phyloP scores from a whole-genome alignment of 2,113 vertebrate genomes.

The Muscicapa adusta region DNA sequence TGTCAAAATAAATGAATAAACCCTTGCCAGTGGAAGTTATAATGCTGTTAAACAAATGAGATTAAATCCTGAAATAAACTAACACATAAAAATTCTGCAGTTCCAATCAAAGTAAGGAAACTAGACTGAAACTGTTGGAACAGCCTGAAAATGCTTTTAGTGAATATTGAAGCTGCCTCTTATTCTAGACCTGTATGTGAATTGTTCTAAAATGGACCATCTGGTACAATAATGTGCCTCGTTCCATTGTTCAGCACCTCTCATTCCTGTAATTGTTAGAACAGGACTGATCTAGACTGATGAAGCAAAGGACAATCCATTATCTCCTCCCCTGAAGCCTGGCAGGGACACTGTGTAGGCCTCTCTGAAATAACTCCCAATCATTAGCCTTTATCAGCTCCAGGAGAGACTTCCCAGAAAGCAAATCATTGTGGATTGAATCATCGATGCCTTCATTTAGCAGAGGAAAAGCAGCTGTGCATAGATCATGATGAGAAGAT shows the following conservation, averaged over 20 bases:
- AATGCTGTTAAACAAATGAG: constrained; percentile 14
- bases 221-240: background rate
- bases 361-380: background rate
- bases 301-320: background rate
- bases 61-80: background rate
- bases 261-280: background rate
- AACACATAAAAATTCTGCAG: background rate
- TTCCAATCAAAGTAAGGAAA: constrained; percentile 1
- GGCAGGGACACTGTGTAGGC: background rate
- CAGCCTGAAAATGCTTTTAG: background rate
- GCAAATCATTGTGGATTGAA: background rate
- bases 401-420: background rate
- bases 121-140: background rate
- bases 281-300: background rate
- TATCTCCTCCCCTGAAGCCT: background rate
- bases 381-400: background rate
- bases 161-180: background rate
- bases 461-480: background rate
- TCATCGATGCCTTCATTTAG: background rate
- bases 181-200: background rate
- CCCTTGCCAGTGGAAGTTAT: background rate
- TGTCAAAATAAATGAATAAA: constrained; percentile 37
- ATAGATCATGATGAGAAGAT: background rate
- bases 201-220: background rate
- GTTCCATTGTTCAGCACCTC: background rate